Conservation (phyloP, 2,113 vertebrate species). For the Leptocoma aspasia region DNA sequence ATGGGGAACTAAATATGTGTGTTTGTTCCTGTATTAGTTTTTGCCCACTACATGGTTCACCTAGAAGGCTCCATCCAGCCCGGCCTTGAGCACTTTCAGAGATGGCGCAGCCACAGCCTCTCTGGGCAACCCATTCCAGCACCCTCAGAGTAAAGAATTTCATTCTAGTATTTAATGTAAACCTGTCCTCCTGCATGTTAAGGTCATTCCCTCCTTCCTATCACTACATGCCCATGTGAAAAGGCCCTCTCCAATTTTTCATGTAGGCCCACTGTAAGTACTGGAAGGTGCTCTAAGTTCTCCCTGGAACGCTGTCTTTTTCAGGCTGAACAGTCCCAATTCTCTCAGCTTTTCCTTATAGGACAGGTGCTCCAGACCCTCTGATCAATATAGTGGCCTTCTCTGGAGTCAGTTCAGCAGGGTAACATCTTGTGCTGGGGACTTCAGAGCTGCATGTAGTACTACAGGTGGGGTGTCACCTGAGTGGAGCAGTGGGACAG, state of each 20-base stretch:
- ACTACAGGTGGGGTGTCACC: not conserved
- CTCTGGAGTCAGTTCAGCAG: not conserved
- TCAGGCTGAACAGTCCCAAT: not conserved
- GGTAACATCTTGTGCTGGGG: not conserved
- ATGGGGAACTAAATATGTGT: not conserved
- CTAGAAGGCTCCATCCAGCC: not conserved
- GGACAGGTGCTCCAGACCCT: not conserved
- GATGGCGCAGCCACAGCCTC: not conserved
- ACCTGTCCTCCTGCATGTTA: not conserved
- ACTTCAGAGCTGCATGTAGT: not conserved
- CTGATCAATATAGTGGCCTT: not conserved
- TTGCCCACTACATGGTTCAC: not conserved
- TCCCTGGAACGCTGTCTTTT: not conserved
- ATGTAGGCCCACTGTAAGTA: not conserved
- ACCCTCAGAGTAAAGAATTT: not conserved
- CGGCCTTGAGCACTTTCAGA: not conserved
- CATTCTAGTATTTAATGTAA: not conserved
- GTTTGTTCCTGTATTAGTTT: not conserved
- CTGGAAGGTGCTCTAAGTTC: not conserved
- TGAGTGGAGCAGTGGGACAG: not conserved
- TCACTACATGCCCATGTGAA: not conserved
- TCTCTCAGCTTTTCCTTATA: not conserved
- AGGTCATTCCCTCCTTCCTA: not conserved
- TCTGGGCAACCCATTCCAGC: not conserved
- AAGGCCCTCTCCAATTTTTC: not conserved